A percentile compares a stretch with the other conserved stretches of the same genome.
Evolutionary conservation across 2,888 invertebrate genomes (phyloP).

Genomic region (Eudemis profundana): DNA sequence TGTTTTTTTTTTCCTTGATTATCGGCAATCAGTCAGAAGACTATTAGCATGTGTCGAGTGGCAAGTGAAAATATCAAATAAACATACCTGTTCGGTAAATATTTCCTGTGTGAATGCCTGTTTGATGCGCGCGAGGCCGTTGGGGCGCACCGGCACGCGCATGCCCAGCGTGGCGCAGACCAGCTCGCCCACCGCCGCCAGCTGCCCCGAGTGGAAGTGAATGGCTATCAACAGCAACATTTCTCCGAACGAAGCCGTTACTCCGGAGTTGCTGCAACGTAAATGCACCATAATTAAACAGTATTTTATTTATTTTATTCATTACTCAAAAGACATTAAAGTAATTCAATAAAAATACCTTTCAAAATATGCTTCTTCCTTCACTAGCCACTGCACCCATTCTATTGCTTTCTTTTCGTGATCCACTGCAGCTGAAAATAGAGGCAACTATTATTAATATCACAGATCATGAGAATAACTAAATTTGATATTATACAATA

Average conservation of each 20-base stretch:
- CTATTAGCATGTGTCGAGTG: too few relatives aligned
- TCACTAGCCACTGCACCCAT: constrained; percentile 97
- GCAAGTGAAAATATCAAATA: not conserved
- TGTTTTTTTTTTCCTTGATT: too few relatives aligned
- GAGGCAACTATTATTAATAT: too few relatives aligned
- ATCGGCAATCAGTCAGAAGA: too few relatives aligned
- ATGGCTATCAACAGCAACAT: constrained; percentile 98
- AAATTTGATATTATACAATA: too few relatives aligned
- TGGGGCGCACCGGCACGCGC: constrained; percentile 95
- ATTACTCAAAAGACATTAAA: too few relatives aligned
- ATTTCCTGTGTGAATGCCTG: constrained; percentile 98
- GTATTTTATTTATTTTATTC: too few relatives aligned
- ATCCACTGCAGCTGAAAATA: constrained; percentile 86
- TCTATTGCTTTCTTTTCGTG: constrained; percentile 95
- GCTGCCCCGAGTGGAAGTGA: constrained; percentile 98
- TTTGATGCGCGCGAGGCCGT: constrained; percentile 94
- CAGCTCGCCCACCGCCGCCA: constrained; percentile 96
- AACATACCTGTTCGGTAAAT: constrained; percentile 94
- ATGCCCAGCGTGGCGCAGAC: constrained; percentile 97
- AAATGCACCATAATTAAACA: not conserved
- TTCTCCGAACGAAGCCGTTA: constrained; percentile 96
- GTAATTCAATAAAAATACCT: constrained; percentile 84
- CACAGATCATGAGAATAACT: too few relatives aligned
- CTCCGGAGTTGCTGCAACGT: constrained; percentile 89
- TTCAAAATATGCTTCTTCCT: constrained; percentile 95